Evolutionary conservation across 2,797 vertebrate species (phyloP), one percentile per base, ranked within the genome.

Genomic region (Poecilia wingei): DNA sequence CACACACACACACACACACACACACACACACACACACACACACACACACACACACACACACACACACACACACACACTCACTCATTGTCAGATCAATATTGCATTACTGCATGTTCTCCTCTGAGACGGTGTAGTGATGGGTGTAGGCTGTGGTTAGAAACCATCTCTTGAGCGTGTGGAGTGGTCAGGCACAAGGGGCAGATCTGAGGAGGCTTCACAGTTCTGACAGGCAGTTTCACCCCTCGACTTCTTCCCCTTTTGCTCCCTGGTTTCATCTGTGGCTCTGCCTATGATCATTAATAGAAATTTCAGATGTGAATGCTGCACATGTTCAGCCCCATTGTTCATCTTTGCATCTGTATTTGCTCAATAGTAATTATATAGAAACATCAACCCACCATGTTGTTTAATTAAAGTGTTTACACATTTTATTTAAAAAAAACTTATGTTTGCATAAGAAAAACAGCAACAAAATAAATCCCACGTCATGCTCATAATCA

Each of bases 51-150:
- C 72, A 87, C 74, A 36, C 36, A 74, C 79, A 82, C 74, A 74
- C 49, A 78, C 51, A 64, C 71, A 16, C 80, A 73, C 79, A 81
- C 74, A 73, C 49, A 73, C 49, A 75, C 53, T 59, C 72, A 20
- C 78, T 45, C 83, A 82, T 75, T 87, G 87, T 90, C 90, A 91
- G 91, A 94, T 95, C 94, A 94, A 95, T 94, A 94, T 89, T 93
- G 92, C 89, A 95, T 94, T 94, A 93, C 87, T 87, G 90, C 79
- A 69, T 94, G 91, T 93, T 93, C 90, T 91, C 88, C 88, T 91
- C 80, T 87, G 86, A 90, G 91, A 90, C 85, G 85, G 82, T 89
- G 85, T 90, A 87, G 89, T 92, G 92, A 91, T 91, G 87, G 91
- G 92, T 91, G 87, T 87, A 83, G 80, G 82, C 76, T 91, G 89